Percentiles rank a stretch among this genome's conserved stretches.
Conservation (phyloP, 1,140 invertebrate species). For the Habropoda laboriosa region DNA sequence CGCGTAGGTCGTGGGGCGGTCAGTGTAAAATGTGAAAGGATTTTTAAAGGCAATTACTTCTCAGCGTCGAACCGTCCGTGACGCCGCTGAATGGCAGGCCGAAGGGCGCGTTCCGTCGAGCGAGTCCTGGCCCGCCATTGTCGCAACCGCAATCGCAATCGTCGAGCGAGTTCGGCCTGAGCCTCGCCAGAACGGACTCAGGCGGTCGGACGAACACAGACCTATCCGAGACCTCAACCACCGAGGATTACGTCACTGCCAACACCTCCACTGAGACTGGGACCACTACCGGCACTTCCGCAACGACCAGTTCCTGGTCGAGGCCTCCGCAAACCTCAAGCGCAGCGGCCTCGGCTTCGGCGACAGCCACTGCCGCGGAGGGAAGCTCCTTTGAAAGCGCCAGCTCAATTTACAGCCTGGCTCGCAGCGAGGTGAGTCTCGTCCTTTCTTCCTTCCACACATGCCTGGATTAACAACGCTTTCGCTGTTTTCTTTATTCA, state of each 20-base stretch:
- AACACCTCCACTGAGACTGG: constrained; percentile 88
- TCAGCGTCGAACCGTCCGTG: constrained; percentile 57
- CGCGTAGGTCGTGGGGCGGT: background rate
- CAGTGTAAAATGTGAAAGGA: background rate
- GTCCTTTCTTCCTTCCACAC: background rate
- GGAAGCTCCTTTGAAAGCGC: constrained; percentile 91
- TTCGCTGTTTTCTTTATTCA: background rate
- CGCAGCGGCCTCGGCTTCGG: constrained; percentile 78
- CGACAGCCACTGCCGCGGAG: constrained; percentile 84
- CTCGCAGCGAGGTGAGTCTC: constrained; percentile 84
- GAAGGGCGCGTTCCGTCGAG: constrained; percentile 73
- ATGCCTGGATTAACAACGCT: background rate
- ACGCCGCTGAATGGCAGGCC: constrained; percentile 71
- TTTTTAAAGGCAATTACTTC: constrained; percentile 41
- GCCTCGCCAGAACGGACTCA: constrained; percentile 86
- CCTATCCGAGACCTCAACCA: constrained; percentile 92
- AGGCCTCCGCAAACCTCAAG: constrained; percentile 74
- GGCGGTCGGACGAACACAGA: constrained; percentile 89
- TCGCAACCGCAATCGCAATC: constrained; percentile 79
- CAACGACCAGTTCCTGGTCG: constrained; percentile 79
- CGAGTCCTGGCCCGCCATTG: constrained; percentile 72
- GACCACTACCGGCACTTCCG: constrained; percentile 81
- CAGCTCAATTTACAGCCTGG: constrained; percentile 89
- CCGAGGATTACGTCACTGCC: constrained; percentile 94
- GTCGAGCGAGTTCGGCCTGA: constrained; percentile 79